Evolutionary conservation across 2,113 vertebrate genomes (phyloP).

Genomic region (Syrrhaptes paradoxus): DNA sequence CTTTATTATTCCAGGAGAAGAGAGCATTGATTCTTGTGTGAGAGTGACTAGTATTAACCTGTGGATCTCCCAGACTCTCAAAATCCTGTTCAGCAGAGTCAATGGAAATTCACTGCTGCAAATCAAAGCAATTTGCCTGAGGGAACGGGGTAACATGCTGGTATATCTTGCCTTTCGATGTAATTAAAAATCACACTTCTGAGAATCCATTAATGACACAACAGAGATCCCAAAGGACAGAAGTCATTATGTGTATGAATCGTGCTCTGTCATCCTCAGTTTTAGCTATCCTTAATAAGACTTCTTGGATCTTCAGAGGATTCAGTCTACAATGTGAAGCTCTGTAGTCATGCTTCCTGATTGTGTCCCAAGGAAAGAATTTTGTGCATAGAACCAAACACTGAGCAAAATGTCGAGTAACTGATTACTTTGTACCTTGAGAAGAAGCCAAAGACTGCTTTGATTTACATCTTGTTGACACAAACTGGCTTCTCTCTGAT

Average conservation of each 20-base stretch:
- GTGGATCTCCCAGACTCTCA: neutral
- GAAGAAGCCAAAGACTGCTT: neutral
- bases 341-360: neutral
- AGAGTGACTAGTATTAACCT: neutral
- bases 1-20: neutral
- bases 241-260: neutral
- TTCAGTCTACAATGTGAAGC: neutral
- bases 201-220: slow-evolving; percentile 14
- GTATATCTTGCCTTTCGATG: neutral
- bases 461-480: neutral
- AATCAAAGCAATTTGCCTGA: neutral
- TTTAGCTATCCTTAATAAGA: neutral
- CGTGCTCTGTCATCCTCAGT: neutral
- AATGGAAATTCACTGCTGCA: neutral
- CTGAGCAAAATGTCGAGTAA: neutral
- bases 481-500: neutral
- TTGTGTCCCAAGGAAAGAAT: neutral
- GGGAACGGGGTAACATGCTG: neutral
- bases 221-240: neutral
- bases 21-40: neutral
- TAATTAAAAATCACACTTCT: slow-evolving; percentile 52
- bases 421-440: neutral
- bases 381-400: neutral
- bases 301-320: neutral
- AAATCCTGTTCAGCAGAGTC: neutral